Conservation (phyloP, 2,797 vertebrate genomes). For the Ispidina lecontei region DNA sequence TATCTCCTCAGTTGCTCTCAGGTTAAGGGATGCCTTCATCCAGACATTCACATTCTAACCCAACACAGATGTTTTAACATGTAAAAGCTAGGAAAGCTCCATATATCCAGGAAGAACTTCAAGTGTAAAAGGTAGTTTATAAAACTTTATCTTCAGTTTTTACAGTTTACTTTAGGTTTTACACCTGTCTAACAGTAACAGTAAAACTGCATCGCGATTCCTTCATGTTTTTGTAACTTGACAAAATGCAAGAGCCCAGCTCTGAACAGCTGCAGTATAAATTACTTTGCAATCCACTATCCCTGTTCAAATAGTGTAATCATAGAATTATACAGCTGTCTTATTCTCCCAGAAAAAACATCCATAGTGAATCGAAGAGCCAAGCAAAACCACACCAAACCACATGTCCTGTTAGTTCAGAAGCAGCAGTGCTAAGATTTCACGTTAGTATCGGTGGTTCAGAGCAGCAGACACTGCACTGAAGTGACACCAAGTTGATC, state of each 20-base stretch:
- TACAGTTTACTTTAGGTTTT: slow-evolving; percentile 55
- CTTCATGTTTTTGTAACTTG: background rate
- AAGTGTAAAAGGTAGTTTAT: slow-evolving; percentile 38
- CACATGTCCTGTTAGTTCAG: slow-evolving; percentile 1
- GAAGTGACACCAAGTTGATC: slow-evolving; percentile 26
- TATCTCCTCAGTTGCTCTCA: slow-evolving; percentile 5
- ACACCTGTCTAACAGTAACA: slow-evolving; percentile 17
- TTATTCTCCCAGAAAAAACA: slow-evolving; percentile 28
- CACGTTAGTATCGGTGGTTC: background rate
- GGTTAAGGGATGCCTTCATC: background rate
- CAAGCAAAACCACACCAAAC: slow-evolving; percentile 13
- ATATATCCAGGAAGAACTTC: background rate
- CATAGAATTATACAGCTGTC: slow-evolving; percentile 26
- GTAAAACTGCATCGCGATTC: background rate
- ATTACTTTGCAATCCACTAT: background rate
- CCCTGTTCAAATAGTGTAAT: background rate
- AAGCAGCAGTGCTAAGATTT: background rate
- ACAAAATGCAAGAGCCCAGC: background rate
- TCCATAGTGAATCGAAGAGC: slow-evolving; percentile 21
- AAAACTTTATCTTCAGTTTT: slow-evolving; percentile 55
- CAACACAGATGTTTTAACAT: slow-evolving; percentile 38
- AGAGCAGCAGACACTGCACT: background rate
- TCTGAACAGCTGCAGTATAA: slow-evolving; percentile 4
- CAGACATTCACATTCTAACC: slow-evolving; percentile 16
- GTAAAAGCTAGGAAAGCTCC: slow-evolving; percentile 3